phyloP scores from a whole-genome alignment of 2,113 vertebrate species.

The Leptosomus discolor region DNA sequence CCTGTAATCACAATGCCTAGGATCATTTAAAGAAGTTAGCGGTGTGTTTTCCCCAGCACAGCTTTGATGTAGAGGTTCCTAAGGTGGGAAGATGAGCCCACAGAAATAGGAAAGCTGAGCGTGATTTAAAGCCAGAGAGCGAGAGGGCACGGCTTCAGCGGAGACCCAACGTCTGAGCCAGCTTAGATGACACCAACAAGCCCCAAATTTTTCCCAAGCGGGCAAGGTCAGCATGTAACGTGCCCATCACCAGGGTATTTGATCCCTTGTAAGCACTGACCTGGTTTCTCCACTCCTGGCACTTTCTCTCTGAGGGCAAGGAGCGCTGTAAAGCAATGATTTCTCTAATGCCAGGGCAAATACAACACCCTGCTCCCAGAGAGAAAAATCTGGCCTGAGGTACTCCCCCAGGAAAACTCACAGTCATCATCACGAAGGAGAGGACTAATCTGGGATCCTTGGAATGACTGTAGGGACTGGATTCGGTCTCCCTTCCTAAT shows the following conservation, averaged over 20 bases:
- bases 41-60: not conserved
- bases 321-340: fast-evolving
- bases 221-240: not conserved
- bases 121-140: constrained; percentile 31
- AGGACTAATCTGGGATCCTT: not conserved
- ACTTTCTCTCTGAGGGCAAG: not conserved
- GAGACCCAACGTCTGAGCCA: not conserved
- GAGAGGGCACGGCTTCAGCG: not conserved
- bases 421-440: fast-evolving
- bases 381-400: fast-evolving
- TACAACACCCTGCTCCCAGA: fast-evolving
- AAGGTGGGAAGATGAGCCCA: not conserved
- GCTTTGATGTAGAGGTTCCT: constrained; percentile 40
- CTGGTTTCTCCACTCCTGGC: not conserved
- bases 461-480: not conserved
- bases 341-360: not conserved
- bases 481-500: not conserved
- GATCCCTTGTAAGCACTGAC: not conserved
- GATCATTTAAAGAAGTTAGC: not conserved
- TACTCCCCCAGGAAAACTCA: not conserved
- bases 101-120: not conserved
- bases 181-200: not conserved
- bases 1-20: not conserved
- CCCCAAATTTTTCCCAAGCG: fast-evolving
- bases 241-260: not conserved